Conservation (phyloP, 2,888 invertebrate species). For the Cephonodes hylas region DNA sequence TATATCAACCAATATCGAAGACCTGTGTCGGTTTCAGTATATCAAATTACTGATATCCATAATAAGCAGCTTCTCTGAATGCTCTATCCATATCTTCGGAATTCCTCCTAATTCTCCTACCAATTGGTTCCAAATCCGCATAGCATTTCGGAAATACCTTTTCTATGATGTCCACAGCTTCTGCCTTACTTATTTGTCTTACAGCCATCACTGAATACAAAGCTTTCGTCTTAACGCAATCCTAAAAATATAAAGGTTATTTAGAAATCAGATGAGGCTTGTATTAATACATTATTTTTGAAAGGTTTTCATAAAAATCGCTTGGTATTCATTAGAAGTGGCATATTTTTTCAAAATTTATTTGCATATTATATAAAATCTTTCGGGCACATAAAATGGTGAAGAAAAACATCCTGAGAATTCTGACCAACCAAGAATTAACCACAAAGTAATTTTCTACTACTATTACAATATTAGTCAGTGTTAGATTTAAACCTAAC, state of each 20-base stretch:
- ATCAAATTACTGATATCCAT: conserved; percentile 88
- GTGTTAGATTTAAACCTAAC: not conserved
- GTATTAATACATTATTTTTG: no score
- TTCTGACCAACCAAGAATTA: no score
- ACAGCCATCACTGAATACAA: conserved; percentile 91
- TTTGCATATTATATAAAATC: not conserved
- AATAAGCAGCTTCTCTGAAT: conserved; percentile 87
- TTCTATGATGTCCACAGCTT: conserved; percentile 90
- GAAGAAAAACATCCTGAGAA: not conserved
- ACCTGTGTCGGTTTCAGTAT: no score
- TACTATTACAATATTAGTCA: no score
- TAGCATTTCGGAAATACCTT: conserved; percentile 95
- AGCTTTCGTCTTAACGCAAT: conserved; percentile 95
- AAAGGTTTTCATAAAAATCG: no score
- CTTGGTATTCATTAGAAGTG: no score
- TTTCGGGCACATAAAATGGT: not conserved
- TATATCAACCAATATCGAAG: not conserved
- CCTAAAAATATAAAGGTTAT: conserved; percentile 64
- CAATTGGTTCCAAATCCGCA: conserved; percentile 94
- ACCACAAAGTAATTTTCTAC: no score
- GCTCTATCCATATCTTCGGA: conserved; percentile 89
- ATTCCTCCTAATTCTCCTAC: conserved; percentile 87
- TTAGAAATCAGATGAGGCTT: no score
- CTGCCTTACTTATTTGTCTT: conserved; percentile 85
- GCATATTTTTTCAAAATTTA: no score